These are phyloP conservation scores for Drosophila cardini DNA, from an alignment of 1,140 invertebrate genomes.

Conservation along the genomic window DNA sequence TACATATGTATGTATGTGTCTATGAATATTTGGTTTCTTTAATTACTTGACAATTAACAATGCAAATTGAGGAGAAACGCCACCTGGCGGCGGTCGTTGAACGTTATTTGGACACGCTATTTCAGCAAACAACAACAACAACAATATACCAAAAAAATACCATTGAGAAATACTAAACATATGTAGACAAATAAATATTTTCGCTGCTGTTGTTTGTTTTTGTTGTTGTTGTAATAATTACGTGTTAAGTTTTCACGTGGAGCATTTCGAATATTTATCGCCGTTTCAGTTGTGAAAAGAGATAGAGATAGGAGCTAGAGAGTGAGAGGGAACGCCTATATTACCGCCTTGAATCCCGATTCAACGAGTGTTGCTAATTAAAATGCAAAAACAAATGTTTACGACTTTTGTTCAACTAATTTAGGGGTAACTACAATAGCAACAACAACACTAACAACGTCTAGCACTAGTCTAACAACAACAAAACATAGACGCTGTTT, in stretches of 20 bases:
- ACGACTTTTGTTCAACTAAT: slow-evolving; percentile 68
- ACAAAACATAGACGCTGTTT: slow-evolving; percentile 30
- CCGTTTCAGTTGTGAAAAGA: not conserved
- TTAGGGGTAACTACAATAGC: slow-evolving; percentile 57
- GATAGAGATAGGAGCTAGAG: not conserved
- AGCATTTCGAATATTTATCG: slow-evolving; percentile 50
- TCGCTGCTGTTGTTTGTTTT: slow-evolving; percentile 8
- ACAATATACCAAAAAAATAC: slow-evolving; percentile 38
- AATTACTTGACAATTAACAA: slow-evolving; percentile 65
- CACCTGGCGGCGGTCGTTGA: slow-evolving; percentile 51
- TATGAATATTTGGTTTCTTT: slow-evolving; percentile 54
- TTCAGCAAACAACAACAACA: slow-evolving; percentile 17
- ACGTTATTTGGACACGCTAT: slow-evolving; percentile 41
- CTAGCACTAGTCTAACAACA: slow-evolving; percentile 20
- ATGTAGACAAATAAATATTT: slow-evolving; percentile 48
- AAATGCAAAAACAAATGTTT: slow-evolving; percentile 65
- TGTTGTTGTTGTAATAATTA: slow-evolving; percentile 43
- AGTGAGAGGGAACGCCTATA: not conserved
- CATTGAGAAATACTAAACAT: slow-evolving; percentile 42
- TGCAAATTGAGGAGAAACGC: slow-evolving; percentile 64
- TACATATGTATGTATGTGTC: not conserved
- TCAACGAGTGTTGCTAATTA: slow-evolving; percentile 65
- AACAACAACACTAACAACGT: slow-evolving; percentile 21
- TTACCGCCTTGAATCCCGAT: not conserved
- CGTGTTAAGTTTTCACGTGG: slow-evolving; percentile 66